These are phyloP conservation scores for Cordilura impudica DNA, from an alignment of 2,888 invertebrate species.

Conservation along the genomic window DNA sequence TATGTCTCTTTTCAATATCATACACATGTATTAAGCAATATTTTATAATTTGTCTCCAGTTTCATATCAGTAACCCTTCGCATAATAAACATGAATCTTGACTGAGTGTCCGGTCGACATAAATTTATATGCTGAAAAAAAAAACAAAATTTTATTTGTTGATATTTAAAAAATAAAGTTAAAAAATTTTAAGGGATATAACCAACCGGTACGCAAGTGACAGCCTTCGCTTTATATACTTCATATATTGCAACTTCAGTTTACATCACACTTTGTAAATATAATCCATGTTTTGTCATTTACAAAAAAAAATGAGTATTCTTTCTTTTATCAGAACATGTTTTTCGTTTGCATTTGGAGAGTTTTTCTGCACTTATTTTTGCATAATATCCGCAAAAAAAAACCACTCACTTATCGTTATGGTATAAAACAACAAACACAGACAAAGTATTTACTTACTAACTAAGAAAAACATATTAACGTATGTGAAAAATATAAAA, in stretches of 20 bases:
- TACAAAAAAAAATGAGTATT: slow-evolving; percentile 14
- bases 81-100: background rate
- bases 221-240: background rate
- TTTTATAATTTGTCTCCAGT: slow-evolving; percentile 32
- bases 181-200: slow-evolving; percentile 14
- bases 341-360: background rate
- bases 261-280: background rate
- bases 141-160: background rate
- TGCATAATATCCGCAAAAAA: background rate
- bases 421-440: background rate
- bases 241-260: slow-evolving; percentile 14
- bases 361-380: background rate
- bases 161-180: background rate
- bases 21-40: slow-evolving; percentile 11
- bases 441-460: no score
- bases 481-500: no score
- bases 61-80: slow-evolving; percentile 12
- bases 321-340: background rate
- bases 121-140: background rate
- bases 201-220: background rate
- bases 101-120: background rate
- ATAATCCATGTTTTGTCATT: slow-evolving; percentile 21
- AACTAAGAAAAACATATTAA: no score
- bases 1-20: background rate
- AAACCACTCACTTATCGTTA: background rate